Evolutionary conservation across 2,797 vertebrate genomes (phyloP).

Genomic region (Malacoctenus gilli): DNA sequence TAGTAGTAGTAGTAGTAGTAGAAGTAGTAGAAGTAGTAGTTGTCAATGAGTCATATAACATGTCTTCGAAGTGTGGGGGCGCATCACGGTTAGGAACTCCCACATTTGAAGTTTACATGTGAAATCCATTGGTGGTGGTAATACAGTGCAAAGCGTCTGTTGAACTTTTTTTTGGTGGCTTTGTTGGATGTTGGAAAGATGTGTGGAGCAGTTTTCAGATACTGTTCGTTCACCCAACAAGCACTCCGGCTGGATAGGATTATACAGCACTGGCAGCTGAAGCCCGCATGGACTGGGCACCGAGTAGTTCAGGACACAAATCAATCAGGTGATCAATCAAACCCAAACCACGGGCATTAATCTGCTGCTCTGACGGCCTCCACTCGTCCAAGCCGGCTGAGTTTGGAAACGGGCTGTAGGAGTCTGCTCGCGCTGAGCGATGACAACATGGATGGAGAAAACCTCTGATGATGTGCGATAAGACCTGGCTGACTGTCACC

Average conservation of each 20-base stretch:
- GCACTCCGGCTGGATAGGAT: constrained; percentile 19
- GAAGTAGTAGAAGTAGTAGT: no score
- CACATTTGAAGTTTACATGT: no score
- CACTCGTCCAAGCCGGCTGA: not conserved
- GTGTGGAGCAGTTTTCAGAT: constrained; percentile 2
- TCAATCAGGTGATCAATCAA: constrained; percentile 48
- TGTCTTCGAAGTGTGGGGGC: no score
- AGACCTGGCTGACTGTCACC: not conserved
- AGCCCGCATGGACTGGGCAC: constrained; percentile 12
- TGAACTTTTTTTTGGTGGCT: not conserved
- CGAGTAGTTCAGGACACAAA: constrained; percentile 33
- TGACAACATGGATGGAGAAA: constrained; percentile 2
- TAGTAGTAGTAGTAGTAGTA: no score
- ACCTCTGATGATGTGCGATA: not conserved
- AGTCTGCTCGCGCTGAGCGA: constrained; percentile 13
- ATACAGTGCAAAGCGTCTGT: not conserved
- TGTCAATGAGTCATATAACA: no score
- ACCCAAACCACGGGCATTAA: constrained; percentile 26
- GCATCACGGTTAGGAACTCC: no score
- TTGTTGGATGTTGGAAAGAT: not conserved
- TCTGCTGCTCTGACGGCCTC: constrained; percentile 16
- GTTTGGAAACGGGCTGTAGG: constrained; percentile 11
- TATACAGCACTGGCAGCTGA: constrained; percentile 24
- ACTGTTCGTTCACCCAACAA: constrained; percentile 12
- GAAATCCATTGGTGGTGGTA: no score